A percentile compares a stretch with the other conserved stretches of the same genome.
phyloP scores from a whole-genome alignment of 2,113 vertebrate genomes.

The Numenius arquata region DNA sequence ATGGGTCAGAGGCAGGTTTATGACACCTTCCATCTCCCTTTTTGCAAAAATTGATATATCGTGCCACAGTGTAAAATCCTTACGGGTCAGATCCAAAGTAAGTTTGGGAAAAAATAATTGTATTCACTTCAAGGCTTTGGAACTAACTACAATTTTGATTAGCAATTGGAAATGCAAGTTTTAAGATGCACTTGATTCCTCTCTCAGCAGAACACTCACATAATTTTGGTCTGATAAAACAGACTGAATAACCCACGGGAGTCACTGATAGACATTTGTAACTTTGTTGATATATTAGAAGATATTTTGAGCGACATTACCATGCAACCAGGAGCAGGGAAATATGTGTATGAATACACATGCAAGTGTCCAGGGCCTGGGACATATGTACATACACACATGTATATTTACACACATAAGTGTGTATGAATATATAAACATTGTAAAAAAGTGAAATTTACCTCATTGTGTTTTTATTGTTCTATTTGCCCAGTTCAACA shows the following conservation, averaged over 20 bases:
- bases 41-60: not conserved
- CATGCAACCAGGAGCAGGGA: not conserved
- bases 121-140: not conserved
- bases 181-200: not conserved
- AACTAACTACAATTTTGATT: not conserved
- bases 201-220: not conserved
- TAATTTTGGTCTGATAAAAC: not conserved
- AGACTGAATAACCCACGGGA: not conserved
- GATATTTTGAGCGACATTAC: not conserved
- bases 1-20: not conserved
- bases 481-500: not conserved
- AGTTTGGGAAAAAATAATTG: not conserved
- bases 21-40: not conserved
- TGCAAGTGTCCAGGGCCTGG: not conserved
- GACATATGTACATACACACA: not conserved
- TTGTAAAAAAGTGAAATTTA: not conserved
- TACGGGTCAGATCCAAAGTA: not conserved
- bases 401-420: not conserved
- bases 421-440: not conserved
- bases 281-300: not conserved
- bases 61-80: not conserved
- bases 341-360: not conserved
- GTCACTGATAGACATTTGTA: not conserved
- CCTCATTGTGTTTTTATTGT: not conserved
- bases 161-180: not conserved